Evolutionary conservation across 2,113 vertebrate genomes (phyloP).

Genomic region (Herpetotheres cachinnans): DNA sequence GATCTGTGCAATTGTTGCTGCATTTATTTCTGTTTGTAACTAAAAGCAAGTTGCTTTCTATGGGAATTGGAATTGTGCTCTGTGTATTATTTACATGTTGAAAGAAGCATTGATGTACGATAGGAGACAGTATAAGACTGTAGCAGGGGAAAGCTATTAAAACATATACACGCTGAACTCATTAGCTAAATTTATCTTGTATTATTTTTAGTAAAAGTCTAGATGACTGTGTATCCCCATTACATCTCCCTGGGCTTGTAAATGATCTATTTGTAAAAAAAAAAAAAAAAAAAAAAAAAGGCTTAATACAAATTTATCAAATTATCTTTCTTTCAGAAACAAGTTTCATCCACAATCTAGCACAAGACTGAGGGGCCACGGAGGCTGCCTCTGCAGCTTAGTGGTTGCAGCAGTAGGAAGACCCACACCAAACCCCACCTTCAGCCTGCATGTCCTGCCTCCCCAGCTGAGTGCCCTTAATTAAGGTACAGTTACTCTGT

Average conservation of each 20-base stretch:
- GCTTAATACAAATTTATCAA: background rate
- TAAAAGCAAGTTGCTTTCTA: constrained; percentile 26
- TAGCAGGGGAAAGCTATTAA: constrained; percentile 11
- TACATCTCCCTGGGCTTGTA: background rate
- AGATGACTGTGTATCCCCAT: constrained; percentile 19
- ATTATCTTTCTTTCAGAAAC: background rate
- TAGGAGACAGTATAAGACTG: background rate
- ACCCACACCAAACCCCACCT: background rate
- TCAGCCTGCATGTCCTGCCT: background rate
- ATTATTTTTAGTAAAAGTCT: constrained; percentile 44
- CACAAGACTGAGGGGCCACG: background rate
- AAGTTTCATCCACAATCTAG: background rate
- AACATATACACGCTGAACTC: constrained; percentile 13
- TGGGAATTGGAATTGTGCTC: constrained; percentile 13
- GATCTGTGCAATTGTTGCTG: background rate
- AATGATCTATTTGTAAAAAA: background rate
- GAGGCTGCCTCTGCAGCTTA: background rate
- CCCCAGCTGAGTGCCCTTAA: background rate
- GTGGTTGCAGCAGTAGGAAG: background rate
- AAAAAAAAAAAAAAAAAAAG: background rate
- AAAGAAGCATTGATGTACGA: background rate
- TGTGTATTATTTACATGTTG: constrained; percentile 35
- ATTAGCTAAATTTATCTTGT: constrained; percentile 37
- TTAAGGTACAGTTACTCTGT: background rate
- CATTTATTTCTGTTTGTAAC: background rate